Conservation (phyloP, 1,140 invertebrate species). For the Drosophila navojoa region DNA sequence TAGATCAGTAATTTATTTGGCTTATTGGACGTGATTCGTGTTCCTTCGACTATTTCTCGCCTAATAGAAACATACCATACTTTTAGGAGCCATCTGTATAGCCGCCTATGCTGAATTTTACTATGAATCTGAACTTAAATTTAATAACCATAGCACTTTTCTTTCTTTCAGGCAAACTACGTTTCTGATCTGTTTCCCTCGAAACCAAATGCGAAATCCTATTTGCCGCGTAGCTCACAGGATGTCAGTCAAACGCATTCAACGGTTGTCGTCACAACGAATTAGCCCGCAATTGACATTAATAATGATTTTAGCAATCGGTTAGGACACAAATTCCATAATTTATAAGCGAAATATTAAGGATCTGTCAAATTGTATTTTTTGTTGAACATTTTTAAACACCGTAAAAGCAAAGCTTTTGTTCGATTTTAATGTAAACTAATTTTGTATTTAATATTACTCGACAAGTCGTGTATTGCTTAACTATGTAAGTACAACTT, state of each 20-base stretch:
- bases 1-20: slow-evolving; percentile 41
- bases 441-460: background rate
- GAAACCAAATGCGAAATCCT: slow-evolving; percentile 44
- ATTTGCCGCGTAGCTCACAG: slow-evolving; percentile 66
- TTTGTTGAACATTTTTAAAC: background rate
- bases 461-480: background rate
- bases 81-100: slow-evolving; percentile 52
- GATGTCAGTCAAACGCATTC: slow-evolving; percentile 55
- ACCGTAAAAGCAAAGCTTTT: slow-evolving; percentile 34
- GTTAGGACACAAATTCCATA: slow-evolving; percentile 65
- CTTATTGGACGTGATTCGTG: slow-evolving; percentile 27
- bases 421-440: background rate
- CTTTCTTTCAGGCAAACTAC: slow-evolving; percentile 71
- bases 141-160: background rate
- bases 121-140: background rate
- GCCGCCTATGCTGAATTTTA: background rate
- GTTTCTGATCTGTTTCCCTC: slow-evolving; percentile 71
- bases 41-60: too few species aligned
- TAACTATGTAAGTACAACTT: slow-evolving; percentile 17
- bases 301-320: slow-evolving; percentile 17
- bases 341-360: slow-evolving; percentile 43
- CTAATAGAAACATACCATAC: slow-evolving; percentile 32
- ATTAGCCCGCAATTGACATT: slow-evolving; percentile 42
- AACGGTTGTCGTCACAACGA: slow-evolving; percentile 49
- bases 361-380: slow-evolving; percentile 18